Percentiles rank a stretch among this genome's conserved stretches.
These are phyloP conservation scores for Paralvinella palmiformis DNA, from an alignment of 1,140 invertebrate genomes.

Conservation along the genomic window DNA sequence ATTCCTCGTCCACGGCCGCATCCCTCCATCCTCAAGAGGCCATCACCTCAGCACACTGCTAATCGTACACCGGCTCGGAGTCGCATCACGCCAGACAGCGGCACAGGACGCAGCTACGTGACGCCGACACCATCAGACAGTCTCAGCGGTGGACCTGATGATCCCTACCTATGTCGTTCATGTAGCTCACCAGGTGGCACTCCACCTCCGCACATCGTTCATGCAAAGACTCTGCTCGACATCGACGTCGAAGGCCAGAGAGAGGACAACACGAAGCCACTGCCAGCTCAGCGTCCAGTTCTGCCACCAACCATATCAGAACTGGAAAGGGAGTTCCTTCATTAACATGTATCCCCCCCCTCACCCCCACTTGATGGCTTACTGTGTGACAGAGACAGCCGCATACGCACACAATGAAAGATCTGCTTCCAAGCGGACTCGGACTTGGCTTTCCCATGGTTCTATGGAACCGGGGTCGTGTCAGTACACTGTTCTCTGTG, in stretches of 20 bases:
- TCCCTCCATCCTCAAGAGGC: slow-evolving; percentile 20
- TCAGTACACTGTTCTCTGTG: no score
- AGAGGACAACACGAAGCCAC: slow-evolving; percentile 60
- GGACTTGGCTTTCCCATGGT: no score
- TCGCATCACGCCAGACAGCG: slow-evolving; percentile 3
- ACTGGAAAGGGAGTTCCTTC: slow-evolving; percentile 6
- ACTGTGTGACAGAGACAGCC: no score
- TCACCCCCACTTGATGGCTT: no score
- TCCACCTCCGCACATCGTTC: slow-evolving; percentile 38
- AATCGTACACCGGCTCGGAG: background rate
- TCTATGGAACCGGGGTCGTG: no score
- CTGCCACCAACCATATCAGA: slow-evolving; percentile 6
- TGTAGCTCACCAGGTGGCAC: slow-evolving; percentile 41
- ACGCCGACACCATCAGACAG: slow-evolving; percentile 12
- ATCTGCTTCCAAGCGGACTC: no score
- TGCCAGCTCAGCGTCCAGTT: slow-evolving; percentile 54
- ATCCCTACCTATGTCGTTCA: slow-evolving; percentile 32
- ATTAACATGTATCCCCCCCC: no score
- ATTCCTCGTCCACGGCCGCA: slow-evolving; percentile 43
- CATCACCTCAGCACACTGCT: slow-evolving; percentile 18
- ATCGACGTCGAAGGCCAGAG: slow-evolving; percentile 61
- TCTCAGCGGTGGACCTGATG: slow-evolving; percentile 9
- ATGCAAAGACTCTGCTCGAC: slow-evolving; percentile 56
- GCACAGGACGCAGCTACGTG: background rate
- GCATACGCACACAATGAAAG: no score